phyloP scores from a whole-genome alignment of 1,140 invertebrate genomes.

The Pseudobourletiella spinata region DNA sequence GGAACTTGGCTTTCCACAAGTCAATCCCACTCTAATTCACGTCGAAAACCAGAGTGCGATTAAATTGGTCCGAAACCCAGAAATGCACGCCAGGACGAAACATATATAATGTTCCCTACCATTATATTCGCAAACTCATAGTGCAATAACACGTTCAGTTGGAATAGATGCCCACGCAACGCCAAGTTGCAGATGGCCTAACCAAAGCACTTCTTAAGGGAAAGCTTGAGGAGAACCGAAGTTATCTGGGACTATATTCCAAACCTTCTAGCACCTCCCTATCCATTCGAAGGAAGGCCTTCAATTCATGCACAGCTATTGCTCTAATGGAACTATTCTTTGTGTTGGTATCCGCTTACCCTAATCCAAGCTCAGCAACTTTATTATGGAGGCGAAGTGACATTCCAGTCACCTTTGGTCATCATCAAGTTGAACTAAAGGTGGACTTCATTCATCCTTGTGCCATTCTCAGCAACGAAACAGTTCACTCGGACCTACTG shows the following conservation, averaged over 20 bases:
- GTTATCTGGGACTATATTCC: conserved; percentile 37
- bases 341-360: no score
- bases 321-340: no score
- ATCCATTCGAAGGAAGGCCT: no score
- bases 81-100: conserved; percentile 34
- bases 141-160: background rate
- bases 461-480: no score
- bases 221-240: conserved; percentile 32
- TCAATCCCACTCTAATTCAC: background rate
- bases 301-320: no score
- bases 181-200: background rate
- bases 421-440: no score
- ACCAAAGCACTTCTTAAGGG: background rate
- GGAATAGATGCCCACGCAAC: background rate
- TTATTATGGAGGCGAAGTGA: no score
- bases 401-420: no score
- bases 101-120: conserved; percentile 26
- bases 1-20: background rate
- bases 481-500: no score
- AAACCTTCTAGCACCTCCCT: no score
- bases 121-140: background rate
- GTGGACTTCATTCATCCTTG: no score
- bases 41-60: conserved; percentile 37
- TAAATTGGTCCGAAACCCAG: conserved; percentile 33
- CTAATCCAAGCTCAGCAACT: no score